A percentile compares a stretch with the other conserved stretches of the same genome.
These are phyloP conservation scores for Platerodrilus igneus DNA, from an alignment of 2,888 invertebrate genomes.

Conservation along the genomic window DNA sequence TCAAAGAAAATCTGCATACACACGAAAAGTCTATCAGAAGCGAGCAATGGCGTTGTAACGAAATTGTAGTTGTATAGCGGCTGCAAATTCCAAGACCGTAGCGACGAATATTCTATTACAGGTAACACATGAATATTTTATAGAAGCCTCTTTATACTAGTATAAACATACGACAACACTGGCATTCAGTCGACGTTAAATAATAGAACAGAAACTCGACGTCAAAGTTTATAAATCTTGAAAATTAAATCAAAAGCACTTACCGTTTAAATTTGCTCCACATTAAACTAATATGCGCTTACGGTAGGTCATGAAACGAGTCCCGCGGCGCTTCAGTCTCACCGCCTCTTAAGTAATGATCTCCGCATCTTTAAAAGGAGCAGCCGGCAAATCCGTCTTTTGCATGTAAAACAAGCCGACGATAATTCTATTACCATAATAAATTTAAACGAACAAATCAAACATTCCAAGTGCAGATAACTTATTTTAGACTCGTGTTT, in stretches of 20 bases:
- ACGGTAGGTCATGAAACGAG: constrained; percentile 39
- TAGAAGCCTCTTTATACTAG: constrained; percentile 25
- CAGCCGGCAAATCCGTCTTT: constrained; percentile 35
- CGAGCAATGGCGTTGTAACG: constrained; percentile 33
- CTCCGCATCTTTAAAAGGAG: constrained; percentile 35
- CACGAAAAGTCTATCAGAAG: constrained; percentile 35
- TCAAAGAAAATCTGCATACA: constrained; percentile 47
- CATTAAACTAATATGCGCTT: constrained; percentile 45
- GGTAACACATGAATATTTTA: constrained; percentile 35
- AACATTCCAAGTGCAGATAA: no score
- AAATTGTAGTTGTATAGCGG: constrained; percentile 32
- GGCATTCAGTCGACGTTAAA: no score
- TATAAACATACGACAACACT: no score
- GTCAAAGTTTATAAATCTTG: constrained; percentile 12
- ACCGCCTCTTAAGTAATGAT: constrained; percentile 44
- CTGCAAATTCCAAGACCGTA: constrained; percentile 24
- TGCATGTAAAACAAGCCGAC: constrained; percentile 33
- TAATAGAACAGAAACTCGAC: no score
- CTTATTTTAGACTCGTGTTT: no score
- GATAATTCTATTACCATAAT: no score
- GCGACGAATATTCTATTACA: constrained; percentile 25
- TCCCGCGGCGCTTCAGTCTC: constrained; percentile 39
- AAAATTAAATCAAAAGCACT: constrained; percentile 18
- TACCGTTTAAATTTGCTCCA: constrained; percentile 29
- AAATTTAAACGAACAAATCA: no score